Evolutionary conservation across 1,140 invertebrate genomes (phyloP).

Genomic region (Panulirus ornatus): DNA sequence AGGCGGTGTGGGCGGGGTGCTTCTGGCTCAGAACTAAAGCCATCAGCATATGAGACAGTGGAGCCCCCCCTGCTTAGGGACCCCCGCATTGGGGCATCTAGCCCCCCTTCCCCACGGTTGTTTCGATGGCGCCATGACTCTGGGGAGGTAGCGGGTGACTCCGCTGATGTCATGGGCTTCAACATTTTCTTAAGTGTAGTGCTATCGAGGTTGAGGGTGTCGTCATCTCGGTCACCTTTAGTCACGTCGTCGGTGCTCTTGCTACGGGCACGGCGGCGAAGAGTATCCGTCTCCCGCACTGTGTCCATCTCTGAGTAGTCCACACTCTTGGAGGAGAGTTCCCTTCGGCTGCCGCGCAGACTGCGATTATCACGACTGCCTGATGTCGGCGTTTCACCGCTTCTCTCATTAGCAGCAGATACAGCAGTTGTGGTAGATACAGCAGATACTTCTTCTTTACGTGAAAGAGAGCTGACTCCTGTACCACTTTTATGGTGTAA

Average conservation of each 20-base stretch:
- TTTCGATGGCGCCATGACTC: slow-evolving; percentile 81
- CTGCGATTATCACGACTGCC: slow-evolving; percentile 81
- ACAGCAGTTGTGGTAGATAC: slow-evolving; percentile 46
- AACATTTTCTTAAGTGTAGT: slow-evolving; percentile 95
- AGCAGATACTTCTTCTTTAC: slow-evolving; percentile 67
- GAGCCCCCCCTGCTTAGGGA: slow-evolving; percentile 63
- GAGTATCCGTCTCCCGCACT: slow-evolving; percentile 81
- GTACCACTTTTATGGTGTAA: slow-evolving; percentile 70
- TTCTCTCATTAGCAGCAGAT: slow-evolving; percentile 50
- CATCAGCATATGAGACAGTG: slow-evolving; percentile 71
- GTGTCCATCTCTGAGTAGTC: slow-evolving; percentile 85
- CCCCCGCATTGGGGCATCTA: slow-evolving; percentile 78
- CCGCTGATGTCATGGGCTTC: slow-evolving; percentile 87
- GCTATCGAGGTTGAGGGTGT: slow-evolving; percentile 81
- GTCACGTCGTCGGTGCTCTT: slow-evolving; percentile 90
- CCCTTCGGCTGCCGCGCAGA: slow-evolving; percentile 66
- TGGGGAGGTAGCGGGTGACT: slow-evolving; percentile 67
- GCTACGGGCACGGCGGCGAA: slow-evolving; percentile 82
- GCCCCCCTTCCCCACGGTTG: slow-evolving; percentile 91
- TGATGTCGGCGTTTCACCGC: slow-evolving; percentile 75
- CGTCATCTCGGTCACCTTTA: slow-evolving; percentile 73
- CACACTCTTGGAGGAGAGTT: slow-evolving; percentile 82
- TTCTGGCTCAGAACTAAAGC: slow-evolving; percentile 81
- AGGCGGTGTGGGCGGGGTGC: slow-evolving; percentile 75
- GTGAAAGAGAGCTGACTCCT: slow-evolving; percentile 45